These are phyloP conservation scores for Andricus curvator DNA, from an alignment of 2,888 invertebrate species.

Conservation along the genomic window DNA sequence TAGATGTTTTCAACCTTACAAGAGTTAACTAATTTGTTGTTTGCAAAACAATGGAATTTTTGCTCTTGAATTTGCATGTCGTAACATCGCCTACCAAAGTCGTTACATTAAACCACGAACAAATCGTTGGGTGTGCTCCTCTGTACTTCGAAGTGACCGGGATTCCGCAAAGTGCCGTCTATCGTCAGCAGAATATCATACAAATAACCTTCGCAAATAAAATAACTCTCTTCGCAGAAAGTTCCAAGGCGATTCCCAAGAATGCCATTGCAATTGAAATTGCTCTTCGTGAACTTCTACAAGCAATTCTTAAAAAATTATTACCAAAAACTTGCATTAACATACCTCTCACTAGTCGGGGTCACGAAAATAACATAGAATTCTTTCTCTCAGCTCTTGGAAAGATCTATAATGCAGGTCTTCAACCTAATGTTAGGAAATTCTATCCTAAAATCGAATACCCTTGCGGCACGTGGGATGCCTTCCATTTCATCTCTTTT, in stretches of 20 bases:
- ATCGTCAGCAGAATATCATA: conserved; percentile 92
- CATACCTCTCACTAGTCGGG: conserved; percentile 86
- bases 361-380: conserved; percentile 71
- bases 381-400: conserved; percentile 78
- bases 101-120: conserved; percentile 84
- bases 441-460: conserved; percentile 79
- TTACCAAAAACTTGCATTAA: conserved; percentile 85
- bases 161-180: conserved; percentile 71
- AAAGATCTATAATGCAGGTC: conserved; percentile 80
- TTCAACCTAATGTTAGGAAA: conserved; percentile 79
- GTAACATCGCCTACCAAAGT: conserved; percentile 86
- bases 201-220: conserved; percentile 93
- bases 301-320: conserved; percentile 90
- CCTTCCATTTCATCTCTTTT: conserved; percentile 79
- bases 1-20: too few relatives aligned
- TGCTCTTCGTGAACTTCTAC: conserved; percentile 93
- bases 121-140: conserved; percentile 90
- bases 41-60: too few relatives aligned
- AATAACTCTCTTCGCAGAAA: conserved; percentile 89
- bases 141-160: conserved; percentile 87
- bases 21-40: too few relatives aligned
- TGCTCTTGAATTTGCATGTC: too few relatives aligned
- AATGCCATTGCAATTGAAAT: conserved; percentile 93
- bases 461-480: conserved; percentile 81
- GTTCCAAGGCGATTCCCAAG: conserved; percentile 87